Evolutionary conservation across 92 coral and sea anemone genomes (phyloP).

Genomic region (Phenganax stokvisi): DNA sequence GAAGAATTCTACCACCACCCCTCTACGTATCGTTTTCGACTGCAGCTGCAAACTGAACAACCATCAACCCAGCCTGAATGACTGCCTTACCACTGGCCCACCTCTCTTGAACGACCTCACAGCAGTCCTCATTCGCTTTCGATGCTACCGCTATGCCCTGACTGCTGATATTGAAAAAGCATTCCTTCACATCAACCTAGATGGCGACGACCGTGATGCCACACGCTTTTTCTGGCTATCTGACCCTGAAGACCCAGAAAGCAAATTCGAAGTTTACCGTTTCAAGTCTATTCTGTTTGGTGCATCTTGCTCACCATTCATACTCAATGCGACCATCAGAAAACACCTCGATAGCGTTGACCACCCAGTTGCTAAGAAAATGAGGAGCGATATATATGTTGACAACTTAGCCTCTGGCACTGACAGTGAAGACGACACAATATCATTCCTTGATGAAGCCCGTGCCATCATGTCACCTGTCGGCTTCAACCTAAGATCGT

Average conservation of each 20-base stretch:
- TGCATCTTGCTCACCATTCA: constrained; percentile 45
- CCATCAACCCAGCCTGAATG: constrained; percentile 48
- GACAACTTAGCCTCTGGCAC: constrained; percentile 13
- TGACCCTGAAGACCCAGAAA: constrained; percentile 44
- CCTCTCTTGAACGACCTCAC: constrained; percentile 45
- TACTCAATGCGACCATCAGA: constrained; percentile 48
- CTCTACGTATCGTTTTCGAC: constrained; percentile 49
- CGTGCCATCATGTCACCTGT: too few species aligned
- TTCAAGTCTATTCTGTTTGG: constrained; percentile 49
- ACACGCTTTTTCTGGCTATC: constrained; percentile 51
- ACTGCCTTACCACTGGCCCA: constrained; percentile 49
- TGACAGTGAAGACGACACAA: neutral
- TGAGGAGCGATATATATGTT: constrained; percentile 2
- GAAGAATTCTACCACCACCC: constrained; percentile 51
- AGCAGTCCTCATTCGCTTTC: constrained; percentile 49
- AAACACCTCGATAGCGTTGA: constrained; percentile 36
- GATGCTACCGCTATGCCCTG: constrained; percentile 33
- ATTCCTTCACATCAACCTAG: constrained; percentile 39
- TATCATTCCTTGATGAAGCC: too few species aligned
- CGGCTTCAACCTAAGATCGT: too few species aligned
- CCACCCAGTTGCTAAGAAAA: neutral
- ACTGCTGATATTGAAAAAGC: constrained; percentile 56
- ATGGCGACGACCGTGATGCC: constrained; percentile 50
- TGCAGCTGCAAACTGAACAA: constrained; percentile 30
- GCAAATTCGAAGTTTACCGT: constrained; percentile 40